Base-by-base conservation (phyloP, 2,888 invertebrate genomes). In the Ochropacha duplaris region DNA sequence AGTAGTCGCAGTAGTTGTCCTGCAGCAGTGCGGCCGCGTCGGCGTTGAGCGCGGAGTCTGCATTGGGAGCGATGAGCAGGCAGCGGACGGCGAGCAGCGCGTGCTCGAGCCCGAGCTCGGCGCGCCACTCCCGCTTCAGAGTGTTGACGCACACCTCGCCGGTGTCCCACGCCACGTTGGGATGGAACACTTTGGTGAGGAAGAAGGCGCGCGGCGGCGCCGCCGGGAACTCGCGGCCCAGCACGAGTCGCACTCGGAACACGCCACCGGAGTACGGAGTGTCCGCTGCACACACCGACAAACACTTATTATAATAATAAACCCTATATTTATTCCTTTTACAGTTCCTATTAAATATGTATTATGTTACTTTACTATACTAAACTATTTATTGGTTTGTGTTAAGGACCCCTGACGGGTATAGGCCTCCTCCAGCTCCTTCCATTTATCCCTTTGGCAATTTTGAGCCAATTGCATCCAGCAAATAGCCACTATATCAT, bases 111-210 rank as follows among this genome's bases (percentile, higher is more conserved):
- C 99, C 99, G 83, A 98, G 95, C 93, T 98, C 98, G 63, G 98
- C 96, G 84, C 97, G 97, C 99, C 99, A 99, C 94, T 98, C 99
- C 91, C 97, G 98, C 90, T 98, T 97, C 64, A 99, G 94, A 61
- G 99, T 98, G 90, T 98, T 98, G 8, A 99, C 99, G 92, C 99
- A 99, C 80, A 99, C 99, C 91, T 98, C 98, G 61, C 99, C 99
- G 31, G 76, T 62, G 92, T 96, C 97, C 62, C 95, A 93, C 54
- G 98, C 96, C 72, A 99, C 98, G 94, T 99, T 99, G 26, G 99
- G 99, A 90, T 99, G 99, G 93, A 99, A 99, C 83, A 99, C 98
- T 94, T 97, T 98, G 57, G 99, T 99, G 62, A 98, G 93, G 89
- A 99, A 99, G 92, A 94, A 96, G 58, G 97, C 98, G 91, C 98